These are phyloP conservation scores for Amiota mariae DNA, from an alignment of 2,888 invertebrate species.

Conservation along the genomic window DNA sequence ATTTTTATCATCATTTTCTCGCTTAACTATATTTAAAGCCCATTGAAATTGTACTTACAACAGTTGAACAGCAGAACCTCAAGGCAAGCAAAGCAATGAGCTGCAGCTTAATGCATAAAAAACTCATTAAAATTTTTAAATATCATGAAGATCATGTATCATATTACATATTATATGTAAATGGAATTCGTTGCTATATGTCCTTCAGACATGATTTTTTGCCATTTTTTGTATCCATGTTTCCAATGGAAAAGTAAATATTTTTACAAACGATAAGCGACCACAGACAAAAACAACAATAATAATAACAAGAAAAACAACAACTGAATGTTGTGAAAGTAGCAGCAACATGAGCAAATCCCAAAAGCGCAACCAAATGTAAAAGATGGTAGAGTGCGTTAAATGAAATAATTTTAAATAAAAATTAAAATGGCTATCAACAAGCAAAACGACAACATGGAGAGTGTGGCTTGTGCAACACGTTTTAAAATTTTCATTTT, in stretches of 20 bases:
- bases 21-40: no score
- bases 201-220: not conserved
- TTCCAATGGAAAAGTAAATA: slow-evolving; percentile 2
- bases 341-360: not conserved
- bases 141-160: no score
- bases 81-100: no score
- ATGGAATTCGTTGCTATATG: not conserved
- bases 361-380: not conserved
- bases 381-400: slow-evolving; percentile 1
- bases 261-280: slow-evolving; percentile 9
- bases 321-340: not conserved
- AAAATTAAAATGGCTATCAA: slow-evolving; percentile 17
- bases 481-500: not conserved
- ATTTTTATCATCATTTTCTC: no score
- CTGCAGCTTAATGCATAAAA: no score
- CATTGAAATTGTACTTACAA: no score
- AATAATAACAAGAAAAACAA: no score
- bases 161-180: no score
- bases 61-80: no score
- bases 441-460: not conserved
- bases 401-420: slow-evolving; percentile 21
- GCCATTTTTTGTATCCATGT: not conserved
- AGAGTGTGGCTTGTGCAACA: slow-evolving; percentile 6
- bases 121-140: no score
- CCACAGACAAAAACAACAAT: not conserved